A percentile compares a stretch with the other conserved stretches of the same genome.
These are phyloP conservation scores for Drosophila eugracilis DNA, from an alignment of 1,140 invertebrate species.

Conservation along the genomic window DNA sequence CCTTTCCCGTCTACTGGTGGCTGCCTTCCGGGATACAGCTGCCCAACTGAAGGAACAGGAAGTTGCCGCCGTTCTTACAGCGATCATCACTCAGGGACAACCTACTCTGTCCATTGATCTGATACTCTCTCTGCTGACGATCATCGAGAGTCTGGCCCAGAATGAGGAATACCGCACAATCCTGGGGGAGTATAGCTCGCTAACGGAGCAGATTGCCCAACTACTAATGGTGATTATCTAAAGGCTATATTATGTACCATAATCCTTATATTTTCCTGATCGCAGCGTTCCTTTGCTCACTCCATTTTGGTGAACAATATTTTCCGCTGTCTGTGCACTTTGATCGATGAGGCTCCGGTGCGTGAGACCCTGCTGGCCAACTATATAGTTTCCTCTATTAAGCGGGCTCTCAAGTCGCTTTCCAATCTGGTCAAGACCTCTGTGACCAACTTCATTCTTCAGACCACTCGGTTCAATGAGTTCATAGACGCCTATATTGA, in stretches of 20 bases:
- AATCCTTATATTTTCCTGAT: background rate
- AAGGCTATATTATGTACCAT: background rate
- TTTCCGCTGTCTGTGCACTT: slow-evolving; percentile 75
- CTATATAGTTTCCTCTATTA: slow-evolving; percentile 70
- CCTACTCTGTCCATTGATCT: slow-evolving; percentile 66
- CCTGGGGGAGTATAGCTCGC: slow-evolving; percentile 28
- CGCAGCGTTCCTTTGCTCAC: slow-evolving; percentile 68
- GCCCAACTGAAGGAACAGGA: slow-evolving; percentile 32
- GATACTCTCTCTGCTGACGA: slow-evolving; percentile 57
- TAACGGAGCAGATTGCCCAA: slow-evolving; percentile 64
- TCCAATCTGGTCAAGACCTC: slow-evolving; percentile 77
- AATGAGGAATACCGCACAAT: slow-evolving; percentile 64
- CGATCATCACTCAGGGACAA: slow-evolving; percentile 50
- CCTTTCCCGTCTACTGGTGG: slow-evolving; percentile 48
- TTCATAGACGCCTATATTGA: slow-evolving; percentile 75
- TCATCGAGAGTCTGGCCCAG: slow-evolving; percentile 66
- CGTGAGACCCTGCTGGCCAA: slow-evolving; percentile 47
- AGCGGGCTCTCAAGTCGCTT: slow-evolving; percentile 69
- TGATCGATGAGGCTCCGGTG: slow-evolving; percentile 65
- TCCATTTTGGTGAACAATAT: slow-evolving; percentile 76
- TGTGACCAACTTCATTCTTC: slow-evolving; percentile 79
- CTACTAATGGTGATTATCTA: slow-evolving; percentile 60
- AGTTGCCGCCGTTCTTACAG: slow-evolving; percentile 31
- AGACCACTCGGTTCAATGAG: slow-evolving; percentile 73
- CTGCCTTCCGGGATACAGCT: slow-evolving; percentile 52